Evolutionary conservation across 2,113 vertebrate species (phyloP).

Genomic region (Anoura caudifer): DNA sequence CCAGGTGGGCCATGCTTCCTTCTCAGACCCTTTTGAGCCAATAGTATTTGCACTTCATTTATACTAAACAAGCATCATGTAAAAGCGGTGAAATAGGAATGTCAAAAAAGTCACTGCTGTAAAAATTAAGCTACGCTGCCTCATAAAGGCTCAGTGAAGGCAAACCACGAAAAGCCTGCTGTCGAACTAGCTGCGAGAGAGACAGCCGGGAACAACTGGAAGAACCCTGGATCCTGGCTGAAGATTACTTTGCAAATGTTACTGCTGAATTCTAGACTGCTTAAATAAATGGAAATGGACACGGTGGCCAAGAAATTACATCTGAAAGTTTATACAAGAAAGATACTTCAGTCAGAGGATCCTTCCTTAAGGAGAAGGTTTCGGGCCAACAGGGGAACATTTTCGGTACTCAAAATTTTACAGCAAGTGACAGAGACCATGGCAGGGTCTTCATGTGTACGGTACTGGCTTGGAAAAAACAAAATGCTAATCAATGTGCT

Average conservation of each 20-base stretch:
- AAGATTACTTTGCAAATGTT: background rate
- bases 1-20: background rate
- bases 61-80: background rate
- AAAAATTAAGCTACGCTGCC: background rate
- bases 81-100: background rate
- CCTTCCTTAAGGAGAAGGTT: background rate
- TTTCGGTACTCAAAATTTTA: background rate
- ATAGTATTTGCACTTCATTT: background rate
- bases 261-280: background rate
- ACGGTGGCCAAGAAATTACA: background rate
- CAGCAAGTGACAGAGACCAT: background rate
- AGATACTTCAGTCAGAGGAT: background rate
- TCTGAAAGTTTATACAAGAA: background rate
- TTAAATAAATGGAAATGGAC: background rate
- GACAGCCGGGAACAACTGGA: background rate
- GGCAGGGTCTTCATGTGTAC: background rate
- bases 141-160: background rate
- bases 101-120: background rate
- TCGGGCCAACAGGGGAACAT: background rate
- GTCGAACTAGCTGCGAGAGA: background rate
- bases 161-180: background rate
- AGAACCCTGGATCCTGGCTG: background rate
- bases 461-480: background rate
- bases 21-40: background rate
- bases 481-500: background rate